These are phyloP conservation scores for Drosophila eugracilis DNA, from an alignment of 1,140 invertebrate genomes.

Conservation along the genomic window DNA sequence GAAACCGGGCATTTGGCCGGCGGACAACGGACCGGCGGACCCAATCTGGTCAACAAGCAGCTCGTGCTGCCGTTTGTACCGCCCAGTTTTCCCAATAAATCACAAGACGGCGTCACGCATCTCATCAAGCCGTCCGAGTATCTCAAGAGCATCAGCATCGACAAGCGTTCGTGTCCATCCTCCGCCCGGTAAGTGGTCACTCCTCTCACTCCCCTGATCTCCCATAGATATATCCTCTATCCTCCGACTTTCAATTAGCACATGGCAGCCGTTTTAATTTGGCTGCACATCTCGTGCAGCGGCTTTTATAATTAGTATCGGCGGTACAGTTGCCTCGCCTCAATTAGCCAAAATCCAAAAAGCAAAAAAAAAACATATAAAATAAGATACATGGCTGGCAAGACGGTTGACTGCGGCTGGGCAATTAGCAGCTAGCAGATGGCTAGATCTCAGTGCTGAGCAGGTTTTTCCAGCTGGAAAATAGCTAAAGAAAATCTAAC, in stretches of 20 bases:
- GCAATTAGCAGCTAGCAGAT: constrained; percentile 54
- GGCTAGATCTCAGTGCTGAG: constrained; percentile 17
- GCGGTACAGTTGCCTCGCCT: constrained; percentile 70
- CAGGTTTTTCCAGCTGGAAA: not conserved
- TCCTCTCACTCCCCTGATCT: not conserved
- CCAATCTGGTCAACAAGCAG: constrained; percentile 92
- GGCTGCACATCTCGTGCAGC: constrained; percentile 67
- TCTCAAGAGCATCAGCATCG: constrained; percentile 90
- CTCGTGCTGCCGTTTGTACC: constrained; percentile 94
- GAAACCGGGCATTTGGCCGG: constrained; percentile 25
- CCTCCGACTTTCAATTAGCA: constrained; percentile 40
- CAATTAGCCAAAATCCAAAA: constrained; percentile 57
- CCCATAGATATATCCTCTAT: not conserved
- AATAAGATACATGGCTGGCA: constrained; percentile 26
- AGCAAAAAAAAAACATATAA: constrained; percentile 1
- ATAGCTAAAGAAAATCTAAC: not conserved
- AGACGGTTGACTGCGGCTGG: constrained; percentile 37
- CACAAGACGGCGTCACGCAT: constrained; percentile 88
- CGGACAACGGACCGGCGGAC: constrained; percentile 84
- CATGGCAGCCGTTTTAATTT: constrained; percentile 52
- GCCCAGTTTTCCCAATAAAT: constrained; percentile 91
- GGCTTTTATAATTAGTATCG: constrained; percentile 67
- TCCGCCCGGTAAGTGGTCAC: constrained; percentile 84
- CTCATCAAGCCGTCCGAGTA: constrained; percentile 97
- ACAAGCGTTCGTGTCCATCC: constrained; percentile 86